Percentiles rank a stretch among this genome's conserved stretches.
These are phyloP conservation scores for Varanus salvator DNA, from an alignment of 2,113 vertebrate species.

Conservation along the genomic window DNA sequence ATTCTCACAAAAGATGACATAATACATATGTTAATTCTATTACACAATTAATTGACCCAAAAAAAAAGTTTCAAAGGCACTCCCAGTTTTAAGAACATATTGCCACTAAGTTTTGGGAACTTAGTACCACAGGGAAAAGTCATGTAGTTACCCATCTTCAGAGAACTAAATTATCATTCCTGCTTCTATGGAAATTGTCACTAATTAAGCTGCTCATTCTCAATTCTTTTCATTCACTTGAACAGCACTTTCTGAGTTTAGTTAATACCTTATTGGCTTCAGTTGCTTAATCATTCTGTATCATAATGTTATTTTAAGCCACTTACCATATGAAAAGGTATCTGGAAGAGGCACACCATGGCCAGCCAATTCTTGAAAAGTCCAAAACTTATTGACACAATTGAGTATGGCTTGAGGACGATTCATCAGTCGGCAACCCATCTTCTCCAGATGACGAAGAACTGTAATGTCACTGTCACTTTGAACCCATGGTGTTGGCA, in stretches of 20 bases:
- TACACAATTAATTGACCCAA: not conserved
- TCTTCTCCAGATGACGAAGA: constrained; percentile 84
- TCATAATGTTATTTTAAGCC: not conserved
- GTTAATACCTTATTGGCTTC: fast-evolving
- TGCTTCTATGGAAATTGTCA: not conserved
- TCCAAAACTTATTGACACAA: constrained; percentile 87
- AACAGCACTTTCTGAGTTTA: not conserved
- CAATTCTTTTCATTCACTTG: too few species aligned
- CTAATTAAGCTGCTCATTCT: not conserved
- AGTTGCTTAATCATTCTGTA: not conserved
- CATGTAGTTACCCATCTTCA: not conserved
- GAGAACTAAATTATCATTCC: not conserved
- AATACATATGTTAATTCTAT: not conserved
- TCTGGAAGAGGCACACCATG: constrained; percentile 85
- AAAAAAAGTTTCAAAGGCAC: not conserved
- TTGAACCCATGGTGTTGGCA: constrained; percentile 86
- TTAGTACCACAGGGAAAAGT: too few species aligned
- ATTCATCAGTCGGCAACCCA: constrained; percentile 85
- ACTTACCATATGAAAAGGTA: constrained; percentile 84
- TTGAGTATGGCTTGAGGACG: constrained; percentile 85
- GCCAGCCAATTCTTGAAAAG: constrained; percentile 83
- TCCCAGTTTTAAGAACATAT: not conserved
- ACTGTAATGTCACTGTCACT: constrained; percentile 86
- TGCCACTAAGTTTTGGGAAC: not conserved
- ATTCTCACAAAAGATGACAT: not conserved